Evolutionary conservation across 2,888 invertebrate species (phyloP), one percentile per base, ranked within the genome.

Genomic region (Metacarcinus magister): DNA sequence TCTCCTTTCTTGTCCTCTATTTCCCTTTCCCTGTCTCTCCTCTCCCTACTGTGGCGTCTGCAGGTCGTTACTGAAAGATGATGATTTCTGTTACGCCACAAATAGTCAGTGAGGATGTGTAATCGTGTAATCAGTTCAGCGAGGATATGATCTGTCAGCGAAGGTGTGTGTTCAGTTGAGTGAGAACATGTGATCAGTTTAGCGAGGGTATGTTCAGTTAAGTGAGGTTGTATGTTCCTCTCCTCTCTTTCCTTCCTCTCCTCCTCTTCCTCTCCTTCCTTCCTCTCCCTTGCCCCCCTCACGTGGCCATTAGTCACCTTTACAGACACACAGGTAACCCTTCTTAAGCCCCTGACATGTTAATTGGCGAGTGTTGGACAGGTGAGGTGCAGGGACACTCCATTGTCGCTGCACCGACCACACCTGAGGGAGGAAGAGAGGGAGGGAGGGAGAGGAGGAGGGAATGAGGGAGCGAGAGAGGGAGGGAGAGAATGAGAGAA

Each of bases 361-460:
- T 87, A 87, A 87, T 87, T 87, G 87, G 87, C 4, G 75, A 87
- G 87, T 39, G 87, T 10, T 13, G 87, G 87, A 87, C 87, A 87
- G 87, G 87, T 87, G 39, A 87, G 87, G 87, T 87, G 87, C 13
- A 39, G 16, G 13, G 39, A 87, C 87, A 39, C 87, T 87, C 32
- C 32, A 87, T 87, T 87, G 87, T 87, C 39, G 87, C 87, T 16
- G 87, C 16, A 87, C 87, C 16, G 23, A 8, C 39, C 39, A 39
- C 87, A 87, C 87, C 39, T 87, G 87, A 87, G 87, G 7, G 82
- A 28, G 5, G 87, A 39, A 87, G 13, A 39, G 87, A 32, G 39
- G 10, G 28, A 32, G 32, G 87, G 28, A 28, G 28, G 28, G 28
- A 10, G 28, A 28, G 28, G 39, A 3, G 23, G 39, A 87, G 75